These are phyloP conservation scores for Halcyon malimbica DNA, from an alignment of 2,113 vertebrate genomes.

Conservation along the genomic window DNA sequence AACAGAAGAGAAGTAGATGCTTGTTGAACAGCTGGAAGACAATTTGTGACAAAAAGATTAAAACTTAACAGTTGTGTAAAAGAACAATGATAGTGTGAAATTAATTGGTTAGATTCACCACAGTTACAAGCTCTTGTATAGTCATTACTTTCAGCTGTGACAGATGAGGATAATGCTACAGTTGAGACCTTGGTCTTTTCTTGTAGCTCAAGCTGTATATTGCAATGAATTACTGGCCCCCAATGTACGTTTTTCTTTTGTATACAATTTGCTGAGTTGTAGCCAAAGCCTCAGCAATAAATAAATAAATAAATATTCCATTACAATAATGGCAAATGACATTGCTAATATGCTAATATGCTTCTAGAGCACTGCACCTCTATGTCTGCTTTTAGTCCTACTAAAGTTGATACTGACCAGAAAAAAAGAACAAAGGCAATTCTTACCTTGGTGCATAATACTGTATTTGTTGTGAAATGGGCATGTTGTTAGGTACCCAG, in stretches of 20 bases:
- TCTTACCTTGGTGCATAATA: background rate
- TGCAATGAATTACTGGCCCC: background rate
- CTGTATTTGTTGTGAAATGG: background rate
- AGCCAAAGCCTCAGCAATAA: background rate
- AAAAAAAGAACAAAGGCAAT: background rate
- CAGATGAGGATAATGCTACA: background rate
- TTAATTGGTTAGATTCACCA: conserved; percentile 17
- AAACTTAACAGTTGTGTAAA: background rate
- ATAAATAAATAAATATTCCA: conserved; percentile 5
- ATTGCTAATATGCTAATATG: background rate
- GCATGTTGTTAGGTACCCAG: background rate
- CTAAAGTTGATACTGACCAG: background rate
- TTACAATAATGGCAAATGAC: background rate
- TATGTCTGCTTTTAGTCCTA: background rate
- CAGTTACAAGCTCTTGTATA: background rate
- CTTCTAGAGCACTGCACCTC: background rate
- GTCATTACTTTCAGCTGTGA: background rate
- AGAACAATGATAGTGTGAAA: background rate
- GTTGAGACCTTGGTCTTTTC: background rate
- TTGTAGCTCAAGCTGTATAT: background rate
- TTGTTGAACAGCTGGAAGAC: background rate
- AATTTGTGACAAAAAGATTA: background rate
- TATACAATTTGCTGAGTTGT: background rate
- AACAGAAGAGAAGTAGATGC: background rate
- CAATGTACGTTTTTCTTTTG: background rate